Conservation (phyloP, 2,888 invertebrate species). For the Girardia tigrina region DNA sequence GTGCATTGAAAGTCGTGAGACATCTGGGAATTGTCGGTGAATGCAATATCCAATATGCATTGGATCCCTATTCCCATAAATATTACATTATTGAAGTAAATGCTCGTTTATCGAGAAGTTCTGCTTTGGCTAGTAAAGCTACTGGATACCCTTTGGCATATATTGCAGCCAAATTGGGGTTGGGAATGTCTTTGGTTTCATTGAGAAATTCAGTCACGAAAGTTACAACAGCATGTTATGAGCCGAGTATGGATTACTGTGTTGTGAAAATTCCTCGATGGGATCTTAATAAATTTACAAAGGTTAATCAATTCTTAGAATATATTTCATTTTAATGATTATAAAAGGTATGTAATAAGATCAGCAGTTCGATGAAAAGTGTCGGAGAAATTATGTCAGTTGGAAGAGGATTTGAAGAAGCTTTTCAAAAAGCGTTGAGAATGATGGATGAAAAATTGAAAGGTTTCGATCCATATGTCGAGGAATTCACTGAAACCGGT, state of each 20-base stretch:
- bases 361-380: slow-evolving; percentile 89
- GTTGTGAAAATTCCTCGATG: slow-evolving; percentile 97
- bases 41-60: slow-evolving; percentile 95
- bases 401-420: slow-evolving; percentile 91
- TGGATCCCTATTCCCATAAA: slow-evolving; percentile 79
- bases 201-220: slow-evolving; percentile 80
- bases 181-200: slow-evolving; percentile 67
- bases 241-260: slow-evolving; percentile 95
- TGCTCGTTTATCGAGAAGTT: slow-evolving; percentile 85
- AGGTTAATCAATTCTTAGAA: too few species aligned
- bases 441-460: slow-evolving; percentile 73
- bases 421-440: slow-evolving; percentile 90
- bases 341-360: slow-evolving; percentile 40
- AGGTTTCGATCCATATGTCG: slow-evolving; percentile 79
- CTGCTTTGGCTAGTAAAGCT: slow-evolving; percentile 93
- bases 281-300: slow-evolving; percentile 75
- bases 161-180: slow-evolving; percentile 84
- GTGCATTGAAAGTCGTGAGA: slow-evolving; percentile 72
- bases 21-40: slow-evolving; percentile 92
- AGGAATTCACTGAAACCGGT: slow-evolving; percentile 64
- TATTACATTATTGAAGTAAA: slow-evolving; percentile 63
- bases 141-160: slow-evolving; percentile 97
- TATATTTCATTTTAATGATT: too few species aligned
- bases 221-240: slow-evolving; percentile 93
- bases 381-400: slow-evolving; percentile 99